Evolutionary conservation across 2,113 vertebrate genomes (phyloP), one percentile per base, ranked within the genome.

Genomic region (Ceratotherium simum): DNA sequence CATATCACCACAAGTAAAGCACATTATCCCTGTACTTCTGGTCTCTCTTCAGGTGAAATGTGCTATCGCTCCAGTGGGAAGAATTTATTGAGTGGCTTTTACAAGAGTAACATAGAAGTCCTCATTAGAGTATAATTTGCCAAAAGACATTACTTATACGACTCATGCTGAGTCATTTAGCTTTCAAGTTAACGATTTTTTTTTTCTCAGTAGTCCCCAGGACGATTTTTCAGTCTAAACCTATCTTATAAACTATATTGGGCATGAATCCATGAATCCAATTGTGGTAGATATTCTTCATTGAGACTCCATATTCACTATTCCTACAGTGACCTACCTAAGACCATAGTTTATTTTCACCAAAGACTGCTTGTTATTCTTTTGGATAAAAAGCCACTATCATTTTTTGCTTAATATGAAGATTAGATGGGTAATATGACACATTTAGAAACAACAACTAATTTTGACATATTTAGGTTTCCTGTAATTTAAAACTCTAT

Each of bases 121-220:
- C 8, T 81, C 16, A 46, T 54, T 88, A 36, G 95, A 80, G 5
- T 69, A 14, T 82, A 73, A 60, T 91, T 70, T 91, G 76, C 9
- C 23, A 54, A 69, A 64, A 75, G 13, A 4, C 6, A 72, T 54
- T 62, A 42, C 16, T 75, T 87, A 25, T 10, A 33, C 62, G 20
- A 95, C 6, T 78, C n/a, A 48, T 27, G 10, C 4, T 84, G 31
- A 91, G 42, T 64, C 62, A 92, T 72, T 69, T 48, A 42, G 7
- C 33, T 95, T 94, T 90, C 16, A 95, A 33, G 25, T 86, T 89
- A 91, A 75, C 20, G 4, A 73, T 89, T 36, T 83, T 67, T 46
- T 42, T 64, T 70, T 64, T 64, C 62, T 1, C n/a, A 80, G 20
- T 25, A 83, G 9, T 70, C 11, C 16, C 48, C 31, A 29, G 56